Evolutionary conservation across 2,113 vertebrate genomes (phyloP).

Genomic region (Sminthopsis crassicaudata): DNA sequence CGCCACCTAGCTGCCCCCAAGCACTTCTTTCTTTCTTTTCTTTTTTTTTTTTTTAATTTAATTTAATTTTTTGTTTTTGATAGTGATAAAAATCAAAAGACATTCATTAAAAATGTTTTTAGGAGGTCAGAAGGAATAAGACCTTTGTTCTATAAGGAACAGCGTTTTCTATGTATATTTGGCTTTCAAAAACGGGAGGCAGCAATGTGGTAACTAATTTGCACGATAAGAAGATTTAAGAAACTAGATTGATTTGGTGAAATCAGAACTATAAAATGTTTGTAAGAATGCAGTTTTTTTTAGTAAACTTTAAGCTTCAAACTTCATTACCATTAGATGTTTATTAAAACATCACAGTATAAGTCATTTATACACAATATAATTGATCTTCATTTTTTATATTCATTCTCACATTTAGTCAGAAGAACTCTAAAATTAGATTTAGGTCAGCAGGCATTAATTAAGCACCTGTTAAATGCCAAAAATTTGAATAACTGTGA

Average conservation of each 20-base stretch:
- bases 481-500: not conserved
- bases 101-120: not conserved
- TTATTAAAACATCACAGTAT: not conserved
- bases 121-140: not conserved
- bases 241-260: not conserved
- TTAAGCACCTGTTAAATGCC: not conserved
- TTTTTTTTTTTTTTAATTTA: too few relatives aligned
- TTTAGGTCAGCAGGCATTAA: not conserved
- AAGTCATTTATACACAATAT: not conserved
- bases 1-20: too few relatives aligned
- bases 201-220: not conserved
- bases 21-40: too few relatives aligned
- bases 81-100: not conserved
- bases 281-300: slow-evolving; percentile 5
- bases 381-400: not conserved
- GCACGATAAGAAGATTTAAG: too few relatives aligned
- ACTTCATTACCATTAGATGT: not conserved
- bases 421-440: not conserved
- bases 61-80: too few relatives aligned
- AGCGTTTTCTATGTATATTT: not conserved
- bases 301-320: not conserved
- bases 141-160: not conserved
- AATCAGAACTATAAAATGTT: slow-evolving; percentile 11
- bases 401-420: not conserved
- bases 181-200: not conserved